Base-by-base conservation (phyloP, 1,140 invertebrate species). In the Formica selysi region DNA sequence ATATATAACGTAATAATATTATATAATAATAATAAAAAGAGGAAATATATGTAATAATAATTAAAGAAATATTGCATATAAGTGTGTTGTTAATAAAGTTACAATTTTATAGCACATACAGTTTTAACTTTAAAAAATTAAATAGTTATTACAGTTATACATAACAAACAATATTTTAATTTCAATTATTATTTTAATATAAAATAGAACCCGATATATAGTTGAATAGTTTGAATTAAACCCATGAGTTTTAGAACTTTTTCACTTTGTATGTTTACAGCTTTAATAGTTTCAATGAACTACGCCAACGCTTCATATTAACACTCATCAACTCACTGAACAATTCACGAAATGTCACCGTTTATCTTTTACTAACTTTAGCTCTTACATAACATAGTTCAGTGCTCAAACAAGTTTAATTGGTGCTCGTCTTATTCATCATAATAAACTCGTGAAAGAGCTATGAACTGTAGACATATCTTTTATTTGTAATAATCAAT, bases 351-450 rank as follows among this genome's bases (percentile, higher is more conserved):
- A 91, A 81, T 73, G 87, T 68, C 68, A 86, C 51, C 54, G 73
- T 78, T 62, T 86, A 90, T 87, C 88, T 88, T 86, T 74, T 29
- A 48, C 62, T 89, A 85, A 90, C 48, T 91, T 90, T 86, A 86
- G 44, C 61, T 87, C 81, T 92, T 92, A 91, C 87, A 84, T 89
- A 92, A 92, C 70, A 76, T 67, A 16, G 74, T 78, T 61, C 85
- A 87, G 6, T 68, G 76, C 86, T 92, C 87, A 89, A 92, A 89
- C 71, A 88, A 91, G 87, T 91, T 92, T 91, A 92, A 92, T 92
- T 92, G 87, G 73, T 62, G 71, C 36, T 64, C n/a, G 36, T 79
- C 87, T 92, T 87, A 74, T 86, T 91, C 87, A 87, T 88, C 36
- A 36, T 87, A 78, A 62, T 54, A 70, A 78, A 26, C 41, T 68